phyloP scores from a whole-genome alignment of 2,888 invertebrate species.

The Drosophila paucipuncta region DNA sequence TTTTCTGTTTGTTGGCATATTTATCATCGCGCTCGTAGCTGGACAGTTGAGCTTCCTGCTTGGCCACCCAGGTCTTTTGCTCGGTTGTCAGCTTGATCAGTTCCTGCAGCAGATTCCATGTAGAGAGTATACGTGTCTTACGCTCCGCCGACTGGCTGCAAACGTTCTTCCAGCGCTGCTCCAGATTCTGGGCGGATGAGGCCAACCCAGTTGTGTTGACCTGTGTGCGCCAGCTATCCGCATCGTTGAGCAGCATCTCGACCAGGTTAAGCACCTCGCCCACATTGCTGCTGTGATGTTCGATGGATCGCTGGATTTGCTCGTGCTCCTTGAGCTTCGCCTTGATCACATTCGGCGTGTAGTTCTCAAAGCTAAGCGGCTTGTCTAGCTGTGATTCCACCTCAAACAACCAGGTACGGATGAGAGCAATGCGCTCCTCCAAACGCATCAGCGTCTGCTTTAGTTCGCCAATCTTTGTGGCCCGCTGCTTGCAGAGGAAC shows the following conservation, averaged over 20 bases:
- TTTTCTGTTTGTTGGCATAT: conserved; percentile 87
- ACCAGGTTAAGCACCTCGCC: conserved; percentile 92
- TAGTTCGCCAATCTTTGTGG: conserved; percentile 90
- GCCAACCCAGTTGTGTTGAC: conserved; percentile 90
- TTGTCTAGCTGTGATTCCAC: conserved; percentile 90
- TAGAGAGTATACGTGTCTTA: conserved; percentile 88
- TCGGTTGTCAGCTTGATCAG: conserved; percentile 87
- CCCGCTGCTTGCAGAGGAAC: conserved; percentile 88
- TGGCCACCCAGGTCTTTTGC: conserved; percentile 88
- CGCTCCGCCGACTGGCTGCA: conserved; percentile 91
- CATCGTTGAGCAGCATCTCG: conserved; percentile 91
- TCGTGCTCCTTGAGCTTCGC: conserved; percentile 90
- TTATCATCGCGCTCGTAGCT: conserved; percentile 88
- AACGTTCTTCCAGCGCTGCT: conserved; percentile 92
- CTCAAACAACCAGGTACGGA: conserved; percentile 90
- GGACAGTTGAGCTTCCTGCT: conserved; percentile 88
- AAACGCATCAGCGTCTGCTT: conserved; percentile 90
- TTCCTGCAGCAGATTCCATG: conserved; percentile 88
- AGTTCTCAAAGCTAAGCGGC: conserved; percentile 89
- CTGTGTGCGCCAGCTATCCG: conserved; percentile 90
- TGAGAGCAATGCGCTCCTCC: conserved; percentile 90
- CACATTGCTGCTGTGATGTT: conserved; percentile 91
- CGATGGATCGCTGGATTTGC: conserved; percentile 90
- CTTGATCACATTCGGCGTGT: conserved; percentile 89
- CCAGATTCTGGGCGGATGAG: conserved; percentile 89